Evolutionary conservation across 2,888 invertebrate species (phyloP).

Genomic region (Epistrophe eligans): DNA sequence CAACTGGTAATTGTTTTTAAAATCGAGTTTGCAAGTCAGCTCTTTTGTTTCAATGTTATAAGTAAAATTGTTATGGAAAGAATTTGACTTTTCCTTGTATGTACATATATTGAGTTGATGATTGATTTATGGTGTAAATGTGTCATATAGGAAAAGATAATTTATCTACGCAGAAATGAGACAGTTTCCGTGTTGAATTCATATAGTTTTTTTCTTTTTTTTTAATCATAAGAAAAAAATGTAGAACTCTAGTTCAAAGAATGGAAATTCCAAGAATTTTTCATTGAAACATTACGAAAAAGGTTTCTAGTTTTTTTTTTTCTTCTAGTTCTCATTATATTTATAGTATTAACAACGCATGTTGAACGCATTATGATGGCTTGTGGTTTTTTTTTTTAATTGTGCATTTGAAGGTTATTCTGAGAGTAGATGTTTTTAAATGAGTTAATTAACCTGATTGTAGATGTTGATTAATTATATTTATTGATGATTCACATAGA

Average conservation of each 20-base stretch:
- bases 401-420: conserved; percentile 28
- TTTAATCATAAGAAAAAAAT: conserved; percentile 1
- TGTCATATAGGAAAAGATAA: conserved; percentile 18
- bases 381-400: conserved; percentile 6
- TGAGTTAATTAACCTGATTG: conserved; percentile 54
- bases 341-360: conserved; percentile 23
- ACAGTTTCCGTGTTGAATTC: conserved; percentile 57
- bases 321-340: background rate
- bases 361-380: background rate
- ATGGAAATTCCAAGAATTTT: conserved; percentile 61
- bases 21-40: conserved; percentile 45
- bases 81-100: background rate
- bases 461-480: background rate
- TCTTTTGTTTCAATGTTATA: conserved; percentile 50
- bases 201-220: conserved; percentile 8
- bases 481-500: conserved; percentile 45
- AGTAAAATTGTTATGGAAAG: background rate
- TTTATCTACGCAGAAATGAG: conserved; percentile 15
- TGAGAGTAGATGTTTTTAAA: conserved; percentile 26
- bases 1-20: background rate
- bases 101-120: conserved; percentile 1
- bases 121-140: conserved; percentile 44
- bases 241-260: conserved; percentile 20
- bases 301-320: conserved; percentile 25
- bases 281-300: conserved; percentile 12